Percentiles rank a stretch among this genome's conserved stretches.
Evolutionary conservation across 2,888 invertebrate genomes (phyloP).

Genomic region (Antheraea assamensis): DNA sequence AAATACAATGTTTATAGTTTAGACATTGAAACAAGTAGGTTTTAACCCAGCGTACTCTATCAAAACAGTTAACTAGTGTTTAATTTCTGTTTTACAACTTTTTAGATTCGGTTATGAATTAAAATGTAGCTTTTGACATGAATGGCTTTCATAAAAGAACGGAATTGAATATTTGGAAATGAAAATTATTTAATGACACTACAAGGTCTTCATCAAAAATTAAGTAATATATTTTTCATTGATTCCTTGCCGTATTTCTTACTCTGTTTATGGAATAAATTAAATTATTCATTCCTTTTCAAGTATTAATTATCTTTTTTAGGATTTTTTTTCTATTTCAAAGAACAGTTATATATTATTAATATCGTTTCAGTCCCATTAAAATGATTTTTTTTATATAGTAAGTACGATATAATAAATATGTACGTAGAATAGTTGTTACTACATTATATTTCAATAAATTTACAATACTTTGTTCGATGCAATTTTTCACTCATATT

Average conservation of each 20-base stretch:
- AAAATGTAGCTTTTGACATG: background rate
- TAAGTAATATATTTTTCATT: background rate
- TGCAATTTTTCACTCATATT: too few species aligned
- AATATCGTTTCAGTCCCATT: too few species aligned
- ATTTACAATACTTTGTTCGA: too few species aligned
- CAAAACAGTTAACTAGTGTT: background rate
- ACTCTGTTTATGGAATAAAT: background rate
- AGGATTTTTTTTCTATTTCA: too few species aligned
- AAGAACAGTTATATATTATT: too few species aligned
- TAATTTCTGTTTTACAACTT: background rate
- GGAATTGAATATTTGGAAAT: background rate
- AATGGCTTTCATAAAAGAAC: background rate
- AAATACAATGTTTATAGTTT: too few species aligned
- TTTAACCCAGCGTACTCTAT: background rate
- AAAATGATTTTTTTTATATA: too few species aligned
- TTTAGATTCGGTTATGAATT: background rate
- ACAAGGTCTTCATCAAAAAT: background rate
- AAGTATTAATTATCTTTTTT: too few species aligned
- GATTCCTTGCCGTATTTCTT: background rate
- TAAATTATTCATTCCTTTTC: background rate
- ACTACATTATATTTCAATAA: too few species aligned
- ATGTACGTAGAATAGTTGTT: too few species aligned
- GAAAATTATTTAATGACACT: background rate
- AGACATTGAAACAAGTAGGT: background rate
- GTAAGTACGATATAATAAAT: too few species aligned